Percentiles rank a stretch among this genome's conserved stretches.
These are phyloP conservation scores for Galerucella calmariensis DNA, from an alignment of 2,888 invertebrate genomes.

Conservation along the genomic window DNA sequence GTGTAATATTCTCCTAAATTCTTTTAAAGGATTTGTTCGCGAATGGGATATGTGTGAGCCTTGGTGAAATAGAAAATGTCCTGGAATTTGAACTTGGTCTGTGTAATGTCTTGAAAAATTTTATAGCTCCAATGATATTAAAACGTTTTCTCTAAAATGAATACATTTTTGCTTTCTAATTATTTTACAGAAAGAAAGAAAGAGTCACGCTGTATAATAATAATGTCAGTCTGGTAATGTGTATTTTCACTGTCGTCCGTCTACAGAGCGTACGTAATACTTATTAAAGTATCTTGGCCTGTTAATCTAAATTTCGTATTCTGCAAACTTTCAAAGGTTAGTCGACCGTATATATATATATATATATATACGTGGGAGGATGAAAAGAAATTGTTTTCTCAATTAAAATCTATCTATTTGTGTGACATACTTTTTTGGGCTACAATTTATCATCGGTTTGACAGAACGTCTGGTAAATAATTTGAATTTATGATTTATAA, in stretches of 20 bases:
- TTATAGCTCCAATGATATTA: too few species aligned
- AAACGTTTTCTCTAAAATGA: too few species aligned
- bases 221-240: not conserved
- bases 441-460: not conserved
- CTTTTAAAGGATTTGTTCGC: too few species aligned
- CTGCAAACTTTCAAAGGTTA: constrained; percentile 35
- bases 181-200: not conserved
- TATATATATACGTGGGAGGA: constrained; percentile 34
- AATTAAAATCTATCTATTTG: constrained; percentile 2
- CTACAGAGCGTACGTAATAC: constrained; percentile 39
- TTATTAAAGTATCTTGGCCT: constrained; percentile 42
- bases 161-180: not conserved
- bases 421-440: constrained; percentile 11
- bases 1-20: too few species aligned
- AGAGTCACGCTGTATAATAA: not conserved
- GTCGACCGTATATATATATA: constrained; percentile 26
- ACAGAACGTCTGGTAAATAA: not conserved
- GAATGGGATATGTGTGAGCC: too few species aligned
- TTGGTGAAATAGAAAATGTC: too few species aligned
- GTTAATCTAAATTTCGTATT: constrained; percentile 44
- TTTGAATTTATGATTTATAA: not conserved
- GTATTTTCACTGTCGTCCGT: constrained; percentile 51
- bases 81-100: too few species aligned
- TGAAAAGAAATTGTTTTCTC: constrained; percentile 19
- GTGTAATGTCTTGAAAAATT: too few species aligned